Conservation (phyloP, 2,888 invertebrate genomes). For the Drosophila lacicola region DNA sequence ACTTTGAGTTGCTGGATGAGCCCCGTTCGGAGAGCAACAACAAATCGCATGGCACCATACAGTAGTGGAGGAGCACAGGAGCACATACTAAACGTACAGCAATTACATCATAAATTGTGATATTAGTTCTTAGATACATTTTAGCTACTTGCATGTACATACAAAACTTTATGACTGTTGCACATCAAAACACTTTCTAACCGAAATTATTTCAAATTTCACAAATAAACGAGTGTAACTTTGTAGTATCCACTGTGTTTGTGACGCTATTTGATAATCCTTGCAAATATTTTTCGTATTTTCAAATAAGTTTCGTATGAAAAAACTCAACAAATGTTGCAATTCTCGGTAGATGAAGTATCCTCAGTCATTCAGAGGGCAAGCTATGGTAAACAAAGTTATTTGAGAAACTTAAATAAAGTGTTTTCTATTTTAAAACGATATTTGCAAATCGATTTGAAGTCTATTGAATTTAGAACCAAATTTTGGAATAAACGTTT, state of each 20-base stretch:
- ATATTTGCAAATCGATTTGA: too few species aligned
- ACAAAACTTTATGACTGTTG: conserved; percentile 37
- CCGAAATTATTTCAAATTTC: conserved; percentile 44
- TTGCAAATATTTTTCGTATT: neutral
- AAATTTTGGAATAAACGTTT: too few species aligned
- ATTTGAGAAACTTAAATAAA: too few species aligned
- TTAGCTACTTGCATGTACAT: conserved; percentile 62
- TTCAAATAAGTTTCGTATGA: neutral
- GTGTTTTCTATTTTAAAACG: too few species aligned
- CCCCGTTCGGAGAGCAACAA: conserved; percentile 12
- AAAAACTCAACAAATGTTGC: neutral
- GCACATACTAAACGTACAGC: conserved; percentile 56
- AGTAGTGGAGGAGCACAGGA: conserved; percentile 39
- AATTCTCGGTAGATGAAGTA: too few species aligned
- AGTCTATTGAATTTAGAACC: too few species aligned
- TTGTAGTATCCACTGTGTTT: neutral
- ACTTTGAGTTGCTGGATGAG: conserved; percentile 85
- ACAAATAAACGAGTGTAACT: conserved; percentile 60
- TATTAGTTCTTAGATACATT: conserved; percentile 84
- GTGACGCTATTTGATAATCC: neutral
- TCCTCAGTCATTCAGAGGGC: too few species aligned
- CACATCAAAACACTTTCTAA: conserved; percentile 53
- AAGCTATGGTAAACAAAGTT: too few species aligned
- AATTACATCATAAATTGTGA: conserved; percentile 82
- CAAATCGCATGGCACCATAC: conserved; percentile 48